Evolutionary conservation across 53 echinoderm and acorn worm genomes (phyloP).

Genomic region (Glandiceps talaboti): DNA sequence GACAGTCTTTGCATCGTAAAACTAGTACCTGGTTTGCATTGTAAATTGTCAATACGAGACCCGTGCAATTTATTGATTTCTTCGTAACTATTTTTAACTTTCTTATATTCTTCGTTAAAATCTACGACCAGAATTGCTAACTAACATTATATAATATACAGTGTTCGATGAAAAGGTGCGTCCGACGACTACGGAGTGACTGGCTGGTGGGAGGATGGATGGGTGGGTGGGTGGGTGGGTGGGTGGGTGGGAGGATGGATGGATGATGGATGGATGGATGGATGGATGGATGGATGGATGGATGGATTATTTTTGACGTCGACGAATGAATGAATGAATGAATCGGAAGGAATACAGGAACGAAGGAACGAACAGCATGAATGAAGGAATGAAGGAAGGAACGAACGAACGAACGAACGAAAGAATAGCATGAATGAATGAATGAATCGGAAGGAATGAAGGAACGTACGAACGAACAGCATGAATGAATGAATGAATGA

Average conservation of each 20-base stretch:
- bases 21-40: no score
- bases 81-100: no score
- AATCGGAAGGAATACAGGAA: background rate
- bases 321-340: background rate
- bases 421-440: background rate
- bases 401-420: background rate
- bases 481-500: background rate
- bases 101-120: no score
- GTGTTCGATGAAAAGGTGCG: no score
- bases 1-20: no score
- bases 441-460: background rate
- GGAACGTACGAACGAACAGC: background rate
- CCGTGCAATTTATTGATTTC: no score
- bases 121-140: no score
- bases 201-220: background rate
- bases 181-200: no score
- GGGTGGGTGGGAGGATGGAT: background rate
- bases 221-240: background rate
- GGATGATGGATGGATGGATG: constrained; percentile 1
- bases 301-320: background rate
- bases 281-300: constrained; percentile 1
- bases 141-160: no score
- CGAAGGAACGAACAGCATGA: background rate
- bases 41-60: no score
- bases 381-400: background rate